Evolutionary conservation across 2,113 vertebrate genomes (phyloP), one percentile per base, ranked within the genome.

Genomic region (Python bivittatus): DNA sequence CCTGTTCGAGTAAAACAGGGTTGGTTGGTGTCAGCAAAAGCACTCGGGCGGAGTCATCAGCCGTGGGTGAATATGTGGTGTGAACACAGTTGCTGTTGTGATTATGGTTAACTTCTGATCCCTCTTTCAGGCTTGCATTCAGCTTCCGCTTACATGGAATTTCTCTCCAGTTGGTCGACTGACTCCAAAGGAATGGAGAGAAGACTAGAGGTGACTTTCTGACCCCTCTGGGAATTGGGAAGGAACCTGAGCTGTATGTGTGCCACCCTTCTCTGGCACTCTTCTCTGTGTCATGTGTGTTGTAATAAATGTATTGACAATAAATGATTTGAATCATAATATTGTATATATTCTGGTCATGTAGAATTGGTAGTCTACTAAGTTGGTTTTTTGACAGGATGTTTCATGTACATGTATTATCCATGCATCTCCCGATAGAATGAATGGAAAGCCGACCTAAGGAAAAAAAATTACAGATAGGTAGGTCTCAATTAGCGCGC

Each of bases 121-220:
- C 38, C 56, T 93, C 56, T 97, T 97, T 12, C 97, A 99, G 99
- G 98, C 98, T 83, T 0, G 97, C 22, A 99, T 99, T 93, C 95
- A 97, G 52, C 97, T 97, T 44, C 98, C 98, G 23, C 96, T 99
- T 2, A 94, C 95, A 72, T 99, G 99, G 99, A 99, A 99, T 95
- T 3, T 98, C 88, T 99, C 99, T 22, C 99, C 99, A 8, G 92
- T 99, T 22, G 98, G 99, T 92, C 99, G 95, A 97, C 1, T 99
- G 61, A 98, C 97, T 91, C 99, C 99, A 29, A 98, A 98, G 84
- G 94, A 96, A 83, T 99, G 99, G 98, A 98, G 94, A 92, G 87
- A 97, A 93, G 93, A 90, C 58, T 6, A 58, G 88, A 57, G 23
- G 60, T 54, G 20, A 53, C 52, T 90, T 88, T 17, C 3, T 38